Conservation (phyloP, 2,888 invertebrate genomes). For the Dolichomitus sp. region DNA sequence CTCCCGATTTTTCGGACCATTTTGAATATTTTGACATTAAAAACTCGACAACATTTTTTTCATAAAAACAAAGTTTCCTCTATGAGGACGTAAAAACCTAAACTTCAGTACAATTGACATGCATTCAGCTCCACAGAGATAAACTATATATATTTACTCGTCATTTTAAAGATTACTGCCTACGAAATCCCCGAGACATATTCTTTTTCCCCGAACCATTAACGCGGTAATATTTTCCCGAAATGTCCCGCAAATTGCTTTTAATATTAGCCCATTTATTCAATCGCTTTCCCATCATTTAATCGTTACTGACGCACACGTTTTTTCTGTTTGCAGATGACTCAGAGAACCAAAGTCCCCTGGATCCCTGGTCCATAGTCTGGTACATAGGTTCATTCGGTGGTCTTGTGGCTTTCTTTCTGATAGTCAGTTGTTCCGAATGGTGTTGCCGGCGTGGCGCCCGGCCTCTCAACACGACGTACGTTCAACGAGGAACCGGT, state of each 20-base stretch:
- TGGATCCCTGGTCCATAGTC: constrained; percentile 88
- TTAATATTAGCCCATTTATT: not conserved
- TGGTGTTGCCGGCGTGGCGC: constrained; percentile 87
- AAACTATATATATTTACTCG: too few species aligned
- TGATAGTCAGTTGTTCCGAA: constrained; percentile 88
- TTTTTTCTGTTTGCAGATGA: constrained; percentile 68
- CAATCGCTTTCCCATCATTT: not conserved
- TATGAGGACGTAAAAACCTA: too few species aligned
- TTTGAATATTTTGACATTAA: too few species aligned
- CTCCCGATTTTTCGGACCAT: too few species aligned
- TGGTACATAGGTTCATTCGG: constrained; percentile 89
- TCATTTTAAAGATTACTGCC: too few species aligned
- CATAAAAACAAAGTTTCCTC: too few species aligned
- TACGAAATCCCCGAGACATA: too few species aligned
- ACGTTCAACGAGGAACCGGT: constrained; percentile 76
- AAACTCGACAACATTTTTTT: too few species aligned
- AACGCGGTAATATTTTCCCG: not conserved
- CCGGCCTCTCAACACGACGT: constrained; percentile 78
- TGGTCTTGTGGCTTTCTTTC: constrained; percentile 87
- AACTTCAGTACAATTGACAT: too few species aligned
- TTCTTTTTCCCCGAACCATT: too few species aligned
- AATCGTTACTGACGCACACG: not conserved
- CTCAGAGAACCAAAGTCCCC: constrained; percentile 77
- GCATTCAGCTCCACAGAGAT: too few species aligned
- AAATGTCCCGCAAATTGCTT: not conserved